Evolutionary conservation across 2,113 vertebrate genomes (phyloP), one percentile per base, ranked within the genome.

Genomic region (Oxyura jamaicensis): DNA sequence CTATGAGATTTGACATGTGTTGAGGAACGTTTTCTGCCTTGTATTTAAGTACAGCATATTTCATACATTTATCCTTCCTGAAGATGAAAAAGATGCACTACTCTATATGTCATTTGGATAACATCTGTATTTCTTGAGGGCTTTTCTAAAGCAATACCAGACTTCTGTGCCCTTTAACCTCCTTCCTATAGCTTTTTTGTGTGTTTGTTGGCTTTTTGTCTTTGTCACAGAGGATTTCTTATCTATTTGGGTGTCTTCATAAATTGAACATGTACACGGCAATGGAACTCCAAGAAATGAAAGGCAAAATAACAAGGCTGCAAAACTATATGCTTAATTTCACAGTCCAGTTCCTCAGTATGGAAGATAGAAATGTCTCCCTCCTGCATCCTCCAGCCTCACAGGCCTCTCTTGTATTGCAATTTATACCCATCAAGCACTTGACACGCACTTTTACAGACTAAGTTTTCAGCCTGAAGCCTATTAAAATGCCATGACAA

Each of bases 311-410:
- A 46, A 65, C 53, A 67, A 48, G 82, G 58, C 25, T 96, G 80
- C 53, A 93, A 60, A 91, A 21, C 67, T 46, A 4, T 2, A 53
- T 52, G 63, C 75, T 84, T 69, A 88, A 96, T 96, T 96, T 95
- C 94, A 95, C 88, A 88, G 68, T 84, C 73, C 87, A 80, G 56
- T 41, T 96, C 91, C 93, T 92, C 22, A 36, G 52, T n/a, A 50
- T 4, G 31, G 82, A 95, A 69, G 74, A 31, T 50, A 69, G 62
- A n/a, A 28, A 90, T 7, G 25, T 63, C 88, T 95, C 52, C 86
- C 52, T 78, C 28, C 11, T 66, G 53, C 56, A 39, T 35, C 26
- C 69, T 75, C 60, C 78, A 84, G 87, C 18, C 77, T 76, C 29
- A 3, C 41, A 76, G 75, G 55, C 84, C 88, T n/a, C 3, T 8